phyloP scores from a whole-genome alignment of 2,113 vertebrate genomes.

The Callocephalon fimbriatum region DNA sequence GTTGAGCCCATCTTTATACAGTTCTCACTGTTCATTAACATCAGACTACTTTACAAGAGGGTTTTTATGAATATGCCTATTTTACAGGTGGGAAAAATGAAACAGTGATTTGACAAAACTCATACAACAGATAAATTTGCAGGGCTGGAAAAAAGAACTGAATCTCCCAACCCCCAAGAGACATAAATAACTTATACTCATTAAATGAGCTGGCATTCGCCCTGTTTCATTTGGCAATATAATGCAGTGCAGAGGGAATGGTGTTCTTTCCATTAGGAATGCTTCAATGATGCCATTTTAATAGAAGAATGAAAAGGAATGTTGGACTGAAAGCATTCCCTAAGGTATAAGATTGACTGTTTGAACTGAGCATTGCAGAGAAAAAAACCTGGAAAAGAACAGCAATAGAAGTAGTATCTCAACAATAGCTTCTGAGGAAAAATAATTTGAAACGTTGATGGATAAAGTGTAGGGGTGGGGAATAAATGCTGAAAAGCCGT shows the following conservation, averaged over 20 bases:
- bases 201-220: conserved; percentile 18
- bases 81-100: not conserved
- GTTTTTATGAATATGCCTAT: not conserved
- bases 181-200: not conserved
- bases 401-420: not conserved
- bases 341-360: not conserved
- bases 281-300: conserved; percentile 7
- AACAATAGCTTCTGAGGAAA: not conserved
- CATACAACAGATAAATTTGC: not conserved
- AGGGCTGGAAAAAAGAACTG: not conserved
- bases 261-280: conserved; percentile 41
- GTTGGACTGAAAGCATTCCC: not conserved
- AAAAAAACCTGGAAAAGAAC: not conserved
- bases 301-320: conserved; percentile 18
- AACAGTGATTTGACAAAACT: not conserved
- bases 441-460: not conserved
- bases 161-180: not conserved
- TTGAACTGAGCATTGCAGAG: not conserved
- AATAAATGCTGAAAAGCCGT: not conserved
- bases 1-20: not conserved
- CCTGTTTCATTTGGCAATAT: not conserved
- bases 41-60: not conserved
- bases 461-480: not conserved
- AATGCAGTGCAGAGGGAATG: not conserved
- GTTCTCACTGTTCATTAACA: not conserved